These are phyloP conservation scores for Notodonta ziczac DNA, from an alignment of 2,888 invertebrate genomes.

Conservation along the genomic window DNA sequence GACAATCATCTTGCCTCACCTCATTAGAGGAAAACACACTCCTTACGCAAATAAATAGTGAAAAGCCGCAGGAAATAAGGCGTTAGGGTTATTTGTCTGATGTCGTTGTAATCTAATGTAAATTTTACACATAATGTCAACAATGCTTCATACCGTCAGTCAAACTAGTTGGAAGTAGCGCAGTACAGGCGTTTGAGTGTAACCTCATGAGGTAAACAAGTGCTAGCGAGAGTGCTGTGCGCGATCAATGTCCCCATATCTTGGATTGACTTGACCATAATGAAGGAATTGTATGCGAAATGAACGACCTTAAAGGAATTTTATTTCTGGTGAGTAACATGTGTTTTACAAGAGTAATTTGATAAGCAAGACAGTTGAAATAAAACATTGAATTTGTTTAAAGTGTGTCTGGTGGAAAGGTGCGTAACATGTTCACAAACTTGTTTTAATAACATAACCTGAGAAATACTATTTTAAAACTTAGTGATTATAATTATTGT, in stretches of 20 bases:
- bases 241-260: conserved; percentile 40
- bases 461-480: too few species aligned
- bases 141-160: conserved; percentile 58
- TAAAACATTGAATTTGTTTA: too few species aligned
- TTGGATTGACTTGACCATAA: conserved; percentile 34
- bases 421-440: too few species aligned
- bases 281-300: conserved; percentile 64
- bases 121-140: conserved; percentile 62
- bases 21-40: conserved; percentile 8
- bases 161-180: conserved; percentile 57
- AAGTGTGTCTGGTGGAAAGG: too few species aligned
- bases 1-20: not conserved
- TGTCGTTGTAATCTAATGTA: conserved; percentile 70
- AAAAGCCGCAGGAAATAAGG: conserved; percentile 68
- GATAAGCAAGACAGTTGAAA: too few species aligned
- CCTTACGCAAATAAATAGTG: conserved; percentile 15
- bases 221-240: conserved; percentile 50
- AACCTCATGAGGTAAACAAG: conserved; percentile 61
- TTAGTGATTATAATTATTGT: too few species aligned
- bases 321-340: conserved; percentile 55
- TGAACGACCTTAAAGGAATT: conserved; percentile 53
- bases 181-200: conserved; percentile 57
- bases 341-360: too few species aligned
- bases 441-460: too few species aligned
- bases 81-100: conserved; percentile 72